Percentiles rank a stretch among this genome's conserved stretches.
phyloP scores from a whole-genome alignment of 2,113 vertebrate species.

The Mobula hypostoma region DNA sequence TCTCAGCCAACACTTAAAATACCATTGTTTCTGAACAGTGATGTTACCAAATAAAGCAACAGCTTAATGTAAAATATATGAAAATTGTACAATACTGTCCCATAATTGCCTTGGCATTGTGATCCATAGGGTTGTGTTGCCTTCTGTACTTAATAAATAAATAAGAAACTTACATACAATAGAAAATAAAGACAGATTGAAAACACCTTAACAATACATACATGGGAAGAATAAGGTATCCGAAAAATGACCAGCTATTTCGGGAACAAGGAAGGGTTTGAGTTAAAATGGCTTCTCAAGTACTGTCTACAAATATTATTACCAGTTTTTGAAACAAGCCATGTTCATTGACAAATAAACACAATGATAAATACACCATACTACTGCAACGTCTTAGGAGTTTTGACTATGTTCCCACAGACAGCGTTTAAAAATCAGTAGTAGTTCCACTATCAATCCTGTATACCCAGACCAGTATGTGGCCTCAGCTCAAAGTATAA shows the following conservation, averaged over 20 bases:
- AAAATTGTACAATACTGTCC: slow-evolving; percentile 53
- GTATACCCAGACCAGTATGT: not conserved
- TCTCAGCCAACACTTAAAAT: slow-evolving; percentile 38
- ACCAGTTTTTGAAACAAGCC: not conserved
- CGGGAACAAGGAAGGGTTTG: slow-evolving; percentile 54
- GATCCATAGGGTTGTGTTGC: slow-evolving; percentile 56
- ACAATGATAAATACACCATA: not conserved
- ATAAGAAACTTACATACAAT: slow-evolving; percentile 58
- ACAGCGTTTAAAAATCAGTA: slow-evolving; percentile 43
- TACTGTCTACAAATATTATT: not conserved
- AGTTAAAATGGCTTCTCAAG: slow-evolving; percentile 5
- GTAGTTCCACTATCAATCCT: slow-evolving; percentile 38
- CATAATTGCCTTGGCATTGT: slow-evolving; percentile 50
- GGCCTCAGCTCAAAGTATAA: slow-evolving; percentile 43
- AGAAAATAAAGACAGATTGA: slow-evolving; percentile 75
- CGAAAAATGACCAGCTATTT: slow-evolving; percentile 94
- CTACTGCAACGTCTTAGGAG: not conserved
- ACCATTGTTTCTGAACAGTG: slow-evolving; percentile 44
- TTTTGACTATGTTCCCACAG: not conserved
- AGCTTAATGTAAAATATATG: slow-evolving; percentile 43
- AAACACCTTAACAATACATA: slow-evolving; percentile 70
- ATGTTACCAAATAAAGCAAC: slow-evolving; percentile 43
- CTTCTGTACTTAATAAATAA: slow-evolving; percentile 85
- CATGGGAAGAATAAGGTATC: slow-evolving; percentile 59
- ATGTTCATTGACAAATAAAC: not conserved